A percentile compares a stretch with the other conserved stretches of the same genome.
These are phyloP conservation scores for Ciconia maguari DNA, from an alignment of 2,113 vertebrate genomes.

Conservation along the genomic window DNA sequence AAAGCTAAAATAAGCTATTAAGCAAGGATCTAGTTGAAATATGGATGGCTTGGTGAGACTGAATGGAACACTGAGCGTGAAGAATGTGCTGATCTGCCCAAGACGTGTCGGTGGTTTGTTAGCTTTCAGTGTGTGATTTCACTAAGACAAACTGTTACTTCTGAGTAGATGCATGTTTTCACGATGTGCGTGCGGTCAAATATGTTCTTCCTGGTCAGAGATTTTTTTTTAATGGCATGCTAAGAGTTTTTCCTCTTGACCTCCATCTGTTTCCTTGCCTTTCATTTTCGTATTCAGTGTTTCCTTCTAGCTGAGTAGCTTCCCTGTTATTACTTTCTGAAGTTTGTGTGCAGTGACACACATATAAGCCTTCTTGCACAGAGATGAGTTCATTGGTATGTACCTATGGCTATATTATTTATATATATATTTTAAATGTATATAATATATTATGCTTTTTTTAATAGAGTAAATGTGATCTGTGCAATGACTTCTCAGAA, in stretches of 20 bases:
- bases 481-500: not conserved
- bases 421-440: not conserved
- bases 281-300: not conserved
- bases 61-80: not conserved
- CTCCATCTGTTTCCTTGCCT: not conserved
- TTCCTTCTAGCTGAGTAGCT: not conserved
- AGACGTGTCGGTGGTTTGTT: not conserved
- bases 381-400: not conserved
- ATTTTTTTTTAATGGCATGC: not conserved
- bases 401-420: not conserved
- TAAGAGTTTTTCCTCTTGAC: not conserved
- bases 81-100: conserved; percentile 17
- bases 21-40: not conserved
- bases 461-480: not conserved
- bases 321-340: not conserved
- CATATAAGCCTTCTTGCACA: not conserved
- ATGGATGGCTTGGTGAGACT: not conserved
- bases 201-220: not conserved
- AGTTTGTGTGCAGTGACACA: not conserved
- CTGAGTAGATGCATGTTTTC: conserved; percentile 1
- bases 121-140: not conserved
- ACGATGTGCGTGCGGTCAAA: not conserved
- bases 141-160: not conserved
- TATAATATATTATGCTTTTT: not conserved
- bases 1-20: not conserved